Evolutionary conservation across 2,113 vertebrate species (phyloP), one percentile per base, ranked within the genome.

Genomic region (Theristicus caerulescens): DNA sequence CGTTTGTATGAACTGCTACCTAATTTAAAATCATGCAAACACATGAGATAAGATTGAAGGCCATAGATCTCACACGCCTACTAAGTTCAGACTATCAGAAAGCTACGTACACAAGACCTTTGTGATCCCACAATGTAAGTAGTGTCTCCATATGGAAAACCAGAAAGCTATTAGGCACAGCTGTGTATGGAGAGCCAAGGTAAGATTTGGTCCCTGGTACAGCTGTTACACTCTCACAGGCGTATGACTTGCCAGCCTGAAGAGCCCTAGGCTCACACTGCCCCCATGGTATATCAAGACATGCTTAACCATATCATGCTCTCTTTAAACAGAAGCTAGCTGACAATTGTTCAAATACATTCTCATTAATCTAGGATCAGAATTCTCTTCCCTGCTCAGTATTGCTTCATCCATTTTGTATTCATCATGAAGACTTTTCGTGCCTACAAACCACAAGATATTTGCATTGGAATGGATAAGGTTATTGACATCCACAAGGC

Each of bases 11-110:
- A 57, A n/a, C 46, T 72, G 21, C 49, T 26, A 13, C 49, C 65
- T 12, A 13, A 78, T 76, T 32, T 46, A 42, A 59, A 71, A 27
- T 20, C 9, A 32, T 3, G 16, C 6, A 44, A 82, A 78, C 11
- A 24, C 1, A 0, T 1, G 4, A n/a, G 55, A 31, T 31, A 58
- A 49, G 58, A 46, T 1, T 40, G 73, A 52, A 83, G 49, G 36
- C 9, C 25, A 19, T 0, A 19, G 9, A 19, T 47, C 38, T 36
- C 62, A 64, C 40, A 62, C 10, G 24, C 6, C 11, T n/a, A 16
- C 6, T 8, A 58, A 82, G 2, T 57, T 44, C 18, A n/a, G 24
- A 11, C 40, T 59, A 6, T 16, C 10, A 10, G 22, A 49, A 66
- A 71, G 32, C 22, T 27, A 38, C 17, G 25, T 34, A 44, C 21